Evolutionary conservation across 2,797 vertebrate species (phyloP), one percentile per base, ranked within the genome.

Genomic region (Peromyscus eremicus): DNA sequence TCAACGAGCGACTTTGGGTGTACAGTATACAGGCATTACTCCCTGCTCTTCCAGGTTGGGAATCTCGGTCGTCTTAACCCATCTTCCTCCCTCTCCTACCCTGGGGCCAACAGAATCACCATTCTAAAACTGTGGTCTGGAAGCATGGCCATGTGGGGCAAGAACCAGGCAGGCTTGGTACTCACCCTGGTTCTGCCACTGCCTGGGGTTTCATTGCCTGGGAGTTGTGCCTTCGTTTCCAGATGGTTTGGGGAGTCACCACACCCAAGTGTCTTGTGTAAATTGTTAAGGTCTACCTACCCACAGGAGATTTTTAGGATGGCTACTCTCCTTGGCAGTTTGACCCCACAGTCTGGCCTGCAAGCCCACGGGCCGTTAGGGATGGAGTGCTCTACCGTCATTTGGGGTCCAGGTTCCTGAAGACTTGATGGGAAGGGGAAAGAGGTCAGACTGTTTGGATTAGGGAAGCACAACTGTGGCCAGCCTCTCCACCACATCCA

Each of bases 131-230:
- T 55, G 60, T 9, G 32, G 29, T 68, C 90, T 86, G 68, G 81
- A 71, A 82, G 75, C 91, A 73, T 13, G 43, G 76, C 55, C 93
- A 46, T 32, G 66, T 80, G 71, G 89, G 64, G 23, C 60, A 62
- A 92, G 82, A 82, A 83, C 34, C 66, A 86, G 86, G 89, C 82
- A 92, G 79, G 70, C 43, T 62, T 77, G 64, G 70, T 79, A 32
- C 46, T 55, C 60, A 88, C 46, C 80, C 80, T 16, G 64, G 46
- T 66, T 89, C 89, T 93, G 66, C 80, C 55, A 25, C 37, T 62
- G 75, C 86, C 89, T 86, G 43, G 70, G 87, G 82, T 75, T 76
- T 84, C 55, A 34, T 66, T 68, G 60, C 46, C 32, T 60, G 29
- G 77, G 89, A 64, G 23, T 62, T 60, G 66, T 82, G 60, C 60